Percentiles rank a stretch among this genome's conserved stretches.
These are phyloP conservation scores for Sinelater perroti DNA, from an alignment of 2,888 invertebrate species.

Conservation along the genomic window DNA sequence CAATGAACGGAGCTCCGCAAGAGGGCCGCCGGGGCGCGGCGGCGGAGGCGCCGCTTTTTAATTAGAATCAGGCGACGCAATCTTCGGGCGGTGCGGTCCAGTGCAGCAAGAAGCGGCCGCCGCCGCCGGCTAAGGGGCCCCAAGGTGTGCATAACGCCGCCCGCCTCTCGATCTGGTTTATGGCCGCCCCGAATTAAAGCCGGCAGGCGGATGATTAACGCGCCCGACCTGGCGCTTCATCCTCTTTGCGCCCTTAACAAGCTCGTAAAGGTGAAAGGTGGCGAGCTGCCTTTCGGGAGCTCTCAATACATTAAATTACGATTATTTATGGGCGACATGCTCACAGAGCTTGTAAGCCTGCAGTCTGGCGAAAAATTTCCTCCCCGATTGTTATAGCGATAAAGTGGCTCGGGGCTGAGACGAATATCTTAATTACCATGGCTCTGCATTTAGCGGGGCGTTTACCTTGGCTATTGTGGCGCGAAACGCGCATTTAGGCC, in stretches of 20 bases:
- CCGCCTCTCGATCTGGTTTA: constrained; percentile 58
- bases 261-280: constrained; percentile 12
- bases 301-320: constrained; percentile 21
- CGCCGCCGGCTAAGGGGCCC: constrained; percentile 47
- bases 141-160: constrained; percentile 55
- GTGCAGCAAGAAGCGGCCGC: constrained; percentile 25
- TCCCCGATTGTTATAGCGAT: too few species aligned
- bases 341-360: too few species aligned
- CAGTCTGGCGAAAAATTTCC: too few species aligned
- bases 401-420: too few species aligned
- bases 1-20: too few species aligned
- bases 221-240: constrained; percentile 39
- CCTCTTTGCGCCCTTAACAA: constrained; percentile 29
- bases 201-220: constrained; percentile 55
- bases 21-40: too few species aligned
- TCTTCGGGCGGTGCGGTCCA: constrained; percentile 27
- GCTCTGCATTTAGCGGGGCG: too few species aligned
- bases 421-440: too few species aligned
- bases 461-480: too few species aligned
- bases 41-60: constrained; percentile 1
- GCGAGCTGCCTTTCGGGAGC: constrained; percentile 18
- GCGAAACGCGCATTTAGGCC: too few species aligned
- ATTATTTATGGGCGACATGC: constrained; percentile 16
- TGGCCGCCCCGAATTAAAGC: constrained; percentile 56
- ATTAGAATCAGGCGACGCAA: constrained; percentile 4